Conservation (phyloP, 1,140 invertebrate genomes). For the Aphidius ervi region DNA sequence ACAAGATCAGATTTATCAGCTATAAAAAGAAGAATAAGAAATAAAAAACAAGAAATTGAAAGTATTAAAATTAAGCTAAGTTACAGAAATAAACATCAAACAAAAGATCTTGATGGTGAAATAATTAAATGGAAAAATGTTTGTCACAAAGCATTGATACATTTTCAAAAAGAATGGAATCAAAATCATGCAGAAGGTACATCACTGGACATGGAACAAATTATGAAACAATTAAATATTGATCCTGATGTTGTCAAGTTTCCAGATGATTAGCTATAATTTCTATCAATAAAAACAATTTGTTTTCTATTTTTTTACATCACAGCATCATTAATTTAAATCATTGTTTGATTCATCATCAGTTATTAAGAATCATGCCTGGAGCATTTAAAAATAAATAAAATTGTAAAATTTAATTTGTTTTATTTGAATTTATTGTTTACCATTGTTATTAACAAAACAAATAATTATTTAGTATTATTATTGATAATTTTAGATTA, state of each 20-base stretch:
- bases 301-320: background rate
- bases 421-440: slow-evolving; percentile 5
- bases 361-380: too few relatives aligned
- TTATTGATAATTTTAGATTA: slow-evolving; percentile 40
- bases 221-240: slow-evolving; percentile 19
- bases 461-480: slow-evolving; percentile 1
- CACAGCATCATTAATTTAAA: background rate
- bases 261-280: slow-evolving; percentile 12
- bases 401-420: background rate
- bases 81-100: slow-evolving; percentile 23
- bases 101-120: slow-evolving; percentile 16
- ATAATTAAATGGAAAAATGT: slow-evolving; percentile 21
- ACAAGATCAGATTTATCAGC: background rate
- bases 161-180: slow-evolving; percentile 19
- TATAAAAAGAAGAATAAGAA: slow-evolving; percentile 15
- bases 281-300: slow-evolving; percentile 5
- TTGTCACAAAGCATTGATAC: slow-evolving; percentile 18
- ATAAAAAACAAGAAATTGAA: slow-evolving; percentile 18
- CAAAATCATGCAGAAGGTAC: slow-evolving; percentile 8
- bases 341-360: too few relatives aligned
- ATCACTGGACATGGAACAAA: slow-evolving; percentile 15
- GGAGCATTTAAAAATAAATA: too few relatives aligned
- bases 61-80: slow-evolving; percentile 12
- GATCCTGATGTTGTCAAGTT: slow-evolving; percentile 19
- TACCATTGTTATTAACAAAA: slow-evolving; percentile 4